A percentile compares a stretch with the other conserved stretches of the same genome.
phyloP scores from a whole-genome alignment of 2,888 invertebrate genomes.

The Drosophila tripunctata region DNA sequence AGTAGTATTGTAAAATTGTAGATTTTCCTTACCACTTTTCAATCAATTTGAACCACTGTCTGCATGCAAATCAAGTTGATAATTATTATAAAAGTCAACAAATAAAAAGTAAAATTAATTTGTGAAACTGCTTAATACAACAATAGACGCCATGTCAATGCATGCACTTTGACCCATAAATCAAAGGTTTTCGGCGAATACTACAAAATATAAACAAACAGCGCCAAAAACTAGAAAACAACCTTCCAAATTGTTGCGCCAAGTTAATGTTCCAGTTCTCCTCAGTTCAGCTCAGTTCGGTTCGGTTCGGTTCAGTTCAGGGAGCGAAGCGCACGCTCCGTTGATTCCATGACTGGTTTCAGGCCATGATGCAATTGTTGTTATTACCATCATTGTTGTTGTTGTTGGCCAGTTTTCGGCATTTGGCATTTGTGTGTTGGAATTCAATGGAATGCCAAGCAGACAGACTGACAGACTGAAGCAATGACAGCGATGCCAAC shows the following conservation, averaged over 20 bases:
- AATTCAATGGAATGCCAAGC: slow-evolving; percentile 67
- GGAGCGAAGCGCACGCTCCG: slow-evolving; percentile 60
- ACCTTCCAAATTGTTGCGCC: slow-evolving; percentile 69
- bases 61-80: background rate
- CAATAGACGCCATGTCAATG: slow-evolving; percentile 18
- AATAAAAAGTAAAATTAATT: slow-evolving; percentile 29
- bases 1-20: too few species aligned
- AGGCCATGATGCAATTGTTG: slow-evolving; percentile 69
- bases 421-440: slow-evolving; percentile 65
- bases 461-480: too few species aligned
- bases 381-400: slow-evolving; percentile 15
- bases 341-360: slow-evolving; percentile 65
- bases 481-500: slow-evolving; percentile 36
- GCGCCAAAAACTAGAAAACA: slow-evolving; percentile 47
- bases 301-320: slow-evolving; percentile 33
- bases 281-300: slow-evolving; percentile 39
- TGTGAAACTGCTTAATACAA: slow-evolving; percentile 3
- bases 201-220: slow-evolving; percentile 18
- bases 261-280: slow-evolving; percentile 71
- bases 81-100: background rate
- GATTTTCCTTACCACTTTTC: background rate
- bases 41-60: slow-evolving; percentile 6
- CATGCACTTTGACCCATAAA: slow-evolving; percentile 41
- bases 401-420: slow-evolving; percentile 52
- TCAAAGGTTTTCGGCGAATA: slow-evolving; percentile 4